Conservation (phyloP, 1,140 invertebrate genomes). For the Lycorma delicatula region DNA sequence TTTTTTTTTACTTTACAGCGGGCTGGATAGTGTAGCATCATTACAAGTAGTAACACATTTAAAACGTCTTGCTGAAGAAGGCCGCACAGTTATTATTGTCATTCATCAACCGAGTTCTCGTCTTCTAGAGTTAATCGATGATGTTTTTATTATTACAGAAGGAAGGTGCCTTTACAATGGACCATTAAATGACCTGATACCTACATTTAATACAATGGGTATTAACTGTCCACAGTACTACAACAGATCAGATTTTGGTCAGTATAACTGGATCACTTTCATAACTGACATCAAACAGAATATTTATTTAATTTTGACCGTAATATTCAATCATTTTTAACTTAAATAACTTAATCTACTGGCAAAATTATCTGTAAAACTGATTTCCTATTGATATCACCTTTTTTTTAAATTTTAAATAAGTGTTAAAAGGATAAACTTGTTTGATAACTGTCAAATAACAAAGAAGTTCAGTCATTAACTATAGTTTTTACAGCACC, state of each 20-base stretch:
- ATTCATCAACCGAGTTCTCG: conserved; percentile 85
- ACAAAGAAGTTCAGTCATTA: too few relatives aligned
- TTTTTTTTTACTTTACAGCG: conserved; percentile 41
- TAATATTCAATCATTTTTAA: too few relatives aligned
- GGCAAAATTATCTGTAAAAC: too few relatives aligned
- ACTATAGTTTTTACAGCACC: too few relatives aligned
- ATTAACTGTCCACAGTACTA: conserved; percentile 54
- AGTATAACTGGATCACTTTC: conserved; percentile 24
- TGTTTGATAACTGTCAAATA: too few relatives aligned
- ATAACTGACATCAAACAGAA: not conserved
- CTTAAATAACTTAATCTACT: too few relatives aligned
- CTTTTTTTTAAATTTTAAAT: too few relatives aligned
- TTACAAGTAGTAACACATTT: conserved; percentile 59
- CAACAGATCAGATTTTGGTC: conserved; percentile 58
- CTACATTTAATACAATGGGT: conserved; percentile 41
- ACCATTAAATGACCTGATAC: conserved; percentile 42
- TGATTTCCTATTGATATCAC: too few relatives aligned
- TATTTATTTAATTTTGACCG: conserved; percentile 6
- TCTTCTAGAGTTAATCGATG: conserved; percentile 63
- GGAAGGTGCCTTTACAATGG: conserved; percentile 52
- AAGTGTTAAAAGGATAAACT: too few relatives aligned
- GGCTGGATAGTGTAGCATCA: conserved; percentile 64
- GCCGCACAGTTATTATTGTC: conserved; percentile 72
- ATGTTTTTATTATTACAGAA: conserved; percentile 48
- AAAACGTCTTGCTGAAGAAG: conserved; percentile 56